A percentile compares a stretch with the other conserved stretches of the same genome.
phyloP scores from a whole-genome alignment of 1,140 invertebrate species.

The Drosophila pectinifera region DNA sequence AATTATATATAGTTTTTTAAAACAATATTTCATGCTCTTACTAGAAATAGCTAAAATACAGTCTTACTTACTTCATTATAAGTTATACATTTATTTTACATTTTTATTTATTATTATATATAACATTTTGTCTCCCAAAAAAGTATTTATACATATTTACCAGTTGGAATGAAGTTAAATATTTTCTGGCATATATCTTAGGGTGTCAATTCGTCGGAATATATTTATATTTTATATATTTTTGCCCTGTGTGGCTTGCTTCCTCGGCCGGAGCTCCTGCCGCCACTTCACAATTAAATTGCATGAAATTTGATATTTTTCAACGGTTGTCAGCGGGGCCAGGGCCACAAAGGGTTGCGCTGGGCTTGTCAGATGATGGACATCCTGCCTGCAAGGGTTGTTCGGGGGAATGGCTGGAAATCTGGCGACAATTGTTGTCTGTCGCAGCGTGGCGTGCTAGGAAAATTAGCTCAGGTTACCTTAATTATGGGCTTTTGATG shows the following conservation, averaged over 20 bases:
- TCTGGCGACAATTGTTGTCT: constrained; percentile 63
- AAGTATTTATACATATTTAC: no score
- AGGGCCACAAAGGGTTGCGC: constrained; percentile 45
- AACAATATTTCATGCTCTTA: neutral
- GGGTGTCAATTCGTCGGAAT: neutral
- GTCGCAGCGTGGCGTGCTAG: constrained; percentile 27
- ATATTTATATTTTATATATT: neutral
- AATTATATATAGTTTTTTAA: no score
- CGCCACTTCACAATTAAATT: constrained; percentile 77
- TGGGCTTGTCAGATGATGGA: constrained; percentile 46
- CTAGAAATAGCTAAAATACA: no score
- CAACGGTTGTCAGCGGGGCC: constrained; percentile 57
- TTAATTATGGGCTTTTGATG: constrained; percentile 66
- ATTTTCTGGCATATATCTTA: neutral
- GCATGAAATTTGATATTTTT: constrained; percentile 83
- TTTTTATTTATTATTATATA: no score
- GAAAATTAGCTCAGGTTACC: constrained; percentile 78
- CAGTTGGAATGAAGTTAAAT: no score
- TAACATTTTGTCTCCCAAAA: no score
- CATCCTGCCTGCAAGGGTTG: constrained; percentile 50
- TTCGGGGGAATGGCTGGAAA: constrained; percentile 20
- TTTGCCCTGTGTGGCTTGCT: constrained; percentile 3
- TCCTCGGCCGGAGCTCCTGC: constrained; percentile 40
- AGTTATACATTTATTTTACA: constrained; percentile 1
- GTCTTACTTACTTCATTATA: no score